phyloP scores from a whole-genome alignment of 2,797 vertebrate species.

The Coregonus sp. region DNA sequence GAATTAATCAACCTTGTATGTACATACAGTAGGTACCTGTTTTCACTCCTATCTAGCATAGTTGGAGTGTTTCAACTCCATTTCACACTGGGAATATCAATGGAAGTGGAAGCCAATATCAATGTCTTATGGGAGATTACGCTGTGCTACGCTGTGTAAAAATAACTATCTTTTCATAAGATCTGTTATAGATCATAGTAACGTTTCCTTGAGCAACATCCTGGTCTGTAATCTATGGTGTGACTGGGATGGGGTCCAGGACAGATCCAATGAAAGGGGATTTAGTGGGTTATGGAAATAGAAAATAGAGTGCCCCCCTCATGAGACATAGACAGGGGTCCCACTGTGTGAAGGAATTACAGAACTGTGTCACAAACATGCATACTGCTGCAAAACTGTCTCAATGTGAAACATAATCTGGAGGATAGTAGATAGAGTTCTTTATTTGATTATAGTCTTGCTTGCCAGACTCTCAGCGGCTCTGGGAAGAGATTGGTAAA shows the following conservation, averaged over 20 bases:
- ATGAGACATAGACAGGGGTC: not conserved
- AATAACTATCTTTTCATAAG: not conserved
- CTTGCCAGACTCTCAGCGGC: not conserved
- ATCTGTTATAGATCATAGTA: not conserved
- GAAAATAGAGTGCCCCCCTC: not conserved
- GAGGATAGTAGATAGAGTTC: not conserved
- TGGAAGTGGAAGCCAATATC: not conserved
- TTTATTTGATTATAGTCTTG: not conserved
- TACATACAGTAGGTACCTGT: not conserved
- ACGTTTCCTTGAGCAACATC: not conserved
- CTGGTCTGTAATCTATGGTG: not conserved
- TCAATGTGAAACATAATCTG: not conserved
- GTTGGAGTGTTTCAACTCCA: not conserved
- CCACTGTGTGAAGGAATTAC: not conserved
- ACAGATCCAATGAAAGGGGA: not conserved
- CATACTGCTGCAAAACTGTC: not conserved
- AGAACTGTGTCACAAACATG: not conserved
- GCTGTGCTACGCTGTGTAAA: not conserved
- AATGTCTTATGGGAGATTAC: not conserved
- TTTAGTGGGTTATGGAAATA: not conserved
- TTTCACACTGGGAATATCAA: not conserved
- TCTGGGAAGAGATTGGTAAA: not conserved
- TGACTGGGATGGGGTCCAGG: not conserved
- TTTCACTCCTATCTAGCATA: not conserved
- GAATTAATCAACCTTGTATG: not conserved